A percentile compares a stretch with the other conserved stretches of the same genome.
phyloP scores from a whole-genome alignment of 2,888 invertebrate species.

The Nysson spinosus region DNA sequence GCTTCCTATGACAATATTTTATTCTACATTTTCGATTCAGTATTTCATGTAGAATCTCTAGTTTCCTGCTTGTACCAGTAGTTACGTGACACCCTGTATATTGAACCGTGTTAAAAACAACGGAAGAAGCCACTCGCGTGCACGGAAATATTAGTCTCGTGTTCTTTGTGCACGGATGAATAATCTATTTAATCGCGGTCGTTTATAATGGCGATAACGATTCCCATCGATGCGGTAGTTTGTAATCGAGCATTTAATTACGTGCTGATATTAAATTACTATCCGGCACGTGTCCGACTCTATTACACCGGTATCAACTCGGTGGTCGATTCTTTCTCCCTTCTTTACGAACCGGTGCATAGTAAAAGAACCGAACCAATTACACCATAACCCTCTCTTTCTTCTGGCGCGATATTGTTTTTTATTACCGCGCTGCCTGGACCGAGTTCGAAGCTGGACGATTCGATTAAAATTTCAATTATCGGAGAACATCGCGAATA shows the following conservation, averaged over 20 bases:
- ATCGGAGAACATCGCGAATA: slow-evolving; percentile 17
- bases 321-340: no score
- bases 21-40: no score
- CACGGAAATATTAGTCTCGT: slow-evolving; percentile 5
- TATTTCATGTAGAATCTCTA: no score
- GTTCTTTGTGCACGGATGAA: slow-evolving; percentile 4
- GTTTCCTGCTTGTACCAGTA: no score
- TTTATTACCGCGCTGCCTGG: background rate
- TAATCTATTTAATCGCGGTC: slow-evolving; percentile 26
- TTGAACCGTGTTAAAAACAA: no score
- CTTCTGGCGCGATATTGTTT: background rate
- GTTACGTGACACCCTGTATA: no score
- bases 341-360: background rate
- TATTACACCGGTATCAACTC: slow-evolving; percentile 32
- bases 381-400: slow-evolving; percentile 12
- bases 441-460: slow-evolving; percentile 13
- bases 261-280: slow-evolving; percentile 49
- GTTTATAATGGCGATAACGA: slow-evolving; percentile 35
- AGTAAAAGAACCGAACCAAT: slow-evolving; percentile 33
- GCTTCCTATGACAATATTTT: no score
- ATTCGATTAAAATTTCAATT: slow-evolving; percentile 49
- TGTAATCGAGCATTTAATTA: slow-evolving; percentile 48
- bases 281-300: slow-evolving; percentile 40
- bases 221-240: slow-evolving; percentile 30
- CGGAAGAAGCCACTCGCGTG: background rate